These are phyloP conservation scores for Agapostemon virescens DNA, from an alignment of 2,888 invertebrate genomes.

Conservation along the genomic window DNA sequence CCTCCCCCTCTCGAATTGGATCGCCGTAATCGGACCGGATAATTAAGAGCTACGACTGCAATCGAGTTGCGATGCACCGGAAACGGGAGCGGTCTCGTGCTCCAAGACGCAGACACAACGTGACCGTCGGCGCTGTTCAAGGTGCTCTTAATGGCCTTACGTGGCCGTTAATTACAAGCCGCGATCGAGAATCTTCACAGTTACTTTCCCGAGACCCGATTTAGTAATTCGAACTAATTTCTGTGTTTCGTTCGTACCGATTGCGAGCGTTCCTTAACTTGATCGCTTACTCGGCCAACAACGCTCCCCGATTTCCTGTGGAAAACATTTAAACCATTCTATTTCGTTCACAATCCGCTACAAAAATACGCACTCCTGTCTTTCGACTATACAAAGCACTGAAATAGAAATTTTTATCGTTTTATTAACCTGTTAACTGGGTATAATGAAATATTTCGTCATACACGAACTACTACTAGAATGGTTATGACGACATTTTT, in stretches of 20 bases:
- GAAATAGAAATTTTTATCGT: neutral
- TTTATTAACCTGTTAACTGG: neutral
- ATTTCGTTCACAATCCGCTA: neutral
- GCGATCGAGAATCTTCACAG: neutral
- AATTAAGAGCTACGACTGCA: slow-evolving; percentile 65
- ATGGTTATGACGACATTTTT: no score
- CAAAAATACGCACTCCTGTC: neutral
- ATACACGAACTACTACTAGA: no score
- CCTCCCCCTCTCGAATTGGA: slow-evolving; percentile 32
- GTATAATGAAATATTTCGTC: no score
- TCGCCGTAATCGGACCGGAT: slow-evolving; percentile 63
- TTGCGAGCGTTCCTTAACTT: neutral
- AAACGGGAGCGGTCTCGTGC: neutral
- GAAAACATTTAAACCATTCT: neutral
- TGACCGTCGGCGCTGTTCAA: neutral
- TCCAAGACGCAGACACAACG: slow-evolving; percentile 2
- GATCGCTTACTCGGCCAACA: neutral
- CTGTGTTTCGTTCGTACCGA: neutral
- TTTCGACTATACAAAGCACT: neutral
- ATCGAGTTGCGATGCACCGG: slow-evolving; percentile 57
- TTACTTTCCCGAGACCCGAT: neutral
- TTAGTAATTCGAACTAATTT: neutral
- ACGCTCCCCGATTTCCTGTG: neutral
- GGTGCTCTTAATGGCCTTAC: slow-evolving; percentile 23
- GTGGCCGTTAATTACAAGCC: slow-evolving; percentile 26